Base-by-base conservation (phyloP, 1,140 invertebrate genomes). In the Metopolophium dirhodum region DNA sequence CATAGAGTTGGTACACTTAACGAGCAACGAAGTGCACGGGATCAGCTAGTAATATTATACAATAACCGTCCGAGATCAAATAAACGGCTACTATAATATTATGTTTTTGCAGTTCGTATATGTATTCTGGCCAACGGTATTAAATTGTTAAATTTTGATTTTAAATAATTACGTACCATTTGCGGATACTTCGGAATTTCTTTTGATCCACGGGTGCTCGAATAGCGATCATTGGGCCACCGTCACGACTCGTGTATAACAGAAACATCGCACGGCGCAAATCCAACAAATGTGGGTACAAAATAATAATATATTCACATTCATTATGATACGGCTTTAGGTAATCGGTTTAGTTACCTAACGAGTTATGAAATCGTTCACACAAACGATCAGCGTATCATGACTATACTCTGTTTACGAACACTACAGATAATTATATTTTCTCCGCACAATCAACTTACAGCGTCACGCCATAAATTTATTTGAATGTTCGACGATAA, bases 331-430 rank as follows among this genome's bases (percentile, higher is more conserved):
- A 77, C n/a, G 11, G 61, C 11, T 35, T 77, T n/a, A n/a, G 30
- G 61, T 77, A 77, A 77, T 77, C 20, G 61, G 61, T 77, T 77
- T 77, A n/a, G 30, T 77, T 77, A 77, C 61, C n/a, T 77, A 77
- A n/a, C 18, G 30, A 77, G n/a, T 77, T 77, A 77, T 77, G 18
- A 77, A n/a, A 77, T 77, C 14, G 61, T n/a, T 77, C 14, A 18
- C n/a, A 77, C 20, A 77, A 77, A n/a, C 61, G n/a, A 77, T n/a
- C 61, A n/a, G 14, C 11, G 3, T 77, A 77, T 77, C 20, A n/a
- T n/a, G 61, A 57, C 57, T 57, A 57, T 37, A 41, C 41, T 41
- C 57, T 54, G 26, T 57, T 57, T 23, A n/a, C 4, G 51, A 54
- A 54, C n/a, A 77, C n/a, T 77, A 77, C 30, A 68, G n/a, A 68